Evolutionary conservation across 1,140 invertebrate species (phyloP).

Genomic region (Danaus plexippus): DNA sequence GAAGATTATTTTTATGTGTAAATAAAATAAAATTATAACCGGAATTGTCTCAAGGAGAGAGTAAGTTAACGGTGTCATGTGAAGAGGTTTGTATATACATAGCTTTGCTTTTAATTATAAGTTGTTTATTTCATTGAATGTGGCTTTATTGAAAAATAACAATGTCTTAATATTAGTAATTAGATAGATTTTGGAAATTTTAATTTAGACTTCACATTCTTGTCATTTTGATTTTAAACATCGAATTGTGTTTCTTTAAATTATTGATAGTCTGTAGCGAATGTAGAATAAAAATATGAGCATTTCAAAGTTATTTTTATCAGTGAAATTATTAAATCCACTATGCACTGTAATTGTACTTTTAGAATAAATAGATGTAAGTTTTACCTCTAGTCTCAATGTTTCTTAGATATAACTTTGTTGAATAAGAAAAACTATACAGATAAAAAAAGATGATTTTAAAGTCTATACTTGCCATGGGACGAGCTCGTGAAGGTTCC

Average conservation of each 20-base stretch:
- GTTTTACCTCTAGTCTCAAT: conserved; percentile 62
- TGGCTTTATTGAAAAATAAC: conserved; percentile 5
- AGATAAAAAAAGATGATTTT: conserved; percentile 12
- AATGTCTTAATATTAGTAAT: too few relatives aligned
- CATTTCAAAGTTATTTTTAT: conserved; percentile 13
- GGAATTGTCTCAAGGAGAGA: conserved; percentile 47
- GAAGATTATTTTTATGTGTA: conserved; percentile 36
- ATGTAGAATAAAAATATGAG: conserved; percentile 8
- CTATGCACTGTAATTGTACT: conserved; percentile 32
- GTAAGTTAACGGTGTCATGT: conserved; percentile 14
- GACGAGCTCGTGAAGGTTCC: too few relatives aligned
- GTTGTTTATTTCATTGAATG: conserved; percentile 12
- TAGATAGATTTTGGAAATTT: too few relatives aligned
- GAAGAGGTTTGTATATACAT: conserved; percentile 58
- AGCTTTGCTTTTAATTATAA: conserved; percentile 15
- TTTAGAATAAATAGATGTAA: conserved; percentile 37
- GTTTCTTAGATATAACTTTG: conserved; percentile 55
- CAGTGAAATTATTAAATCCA: conserved; percentile 24
- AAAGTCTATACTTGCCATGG: too few relatives aligned
- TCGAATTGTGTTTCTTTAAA: conserved; percentile 32
- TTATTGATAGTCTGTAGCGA: conserved; percentile 3
- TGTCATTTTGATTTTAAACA: conserved; percentile 25
- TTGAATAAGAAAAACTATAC: conserved; percentile 22
- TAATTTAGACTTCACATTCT: conserved; percentile 7
- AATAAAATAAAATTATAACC: conserved; percentile 46